Evolutionary conservation across 2,797 vertebrate genomes (phyloP).

Genomic region (Triplophysa bombifrons): DNA sequence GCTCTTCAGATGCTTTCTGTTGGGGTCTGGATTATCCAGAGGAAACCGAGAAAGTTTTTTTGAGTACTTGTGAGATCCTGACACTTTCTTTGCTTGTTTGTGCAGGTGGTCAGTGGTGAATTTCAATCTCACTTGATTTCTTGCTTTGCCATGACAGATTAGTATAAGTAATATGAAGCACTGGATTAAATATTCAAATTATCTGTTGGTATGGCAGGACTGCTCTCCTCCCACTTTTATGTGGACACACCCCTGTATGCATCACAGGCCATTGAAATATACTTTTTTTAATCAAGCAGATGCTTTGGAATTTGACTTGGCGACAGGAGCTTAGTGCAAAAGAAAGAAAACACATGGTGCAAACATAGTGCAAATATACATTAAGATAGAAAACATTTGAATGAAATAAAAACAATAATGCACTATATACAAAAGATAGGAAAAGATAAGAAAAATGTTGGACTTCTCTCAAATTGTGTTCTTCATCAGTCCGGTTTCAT

Average conservation of each 20-base stretch:
- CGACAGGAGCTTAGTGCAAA: no score
- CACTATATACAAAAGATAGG: no score
- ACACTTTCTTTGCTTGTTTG: background rate
- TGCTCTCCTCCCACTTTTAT: background rate
- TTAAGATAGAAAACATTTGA: no score
- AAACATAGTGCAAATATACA: no score
- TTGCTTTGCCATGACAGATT: background rate
- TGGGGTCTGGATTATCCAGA: background rate
- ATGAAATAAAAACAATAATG: no score
- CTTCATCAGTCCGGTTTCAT: slow-evolving; percentile 35
- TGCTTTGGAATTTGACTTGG: no score
- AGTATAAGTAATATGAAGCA: no score
- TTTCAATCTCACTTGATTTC: background rate
- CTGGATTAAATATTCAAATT: no score
- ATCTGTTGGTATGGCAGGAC: no score
- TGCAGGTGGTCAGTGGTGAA: background rate
- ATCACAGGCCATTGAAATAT: background rate
- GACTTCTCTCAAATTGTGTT: slow-evolving; percentile 5
- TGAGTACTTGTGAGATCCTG: background rate
- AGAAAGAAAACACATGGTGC: no score
- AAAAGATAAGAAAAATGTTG: background rate
- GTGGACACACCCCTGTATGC: background rate
- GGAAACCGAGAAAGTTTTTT: background rate
- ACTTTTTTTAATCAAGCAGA: no score
- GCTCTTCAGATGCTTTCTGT: background rate